A percentile compares a stretch with the other conserved stretches of the same genome.
Evolutionary conservation across 2,888 invertebrate genomes (phyloP).

Genomic region (Macaria notata): DNA sequence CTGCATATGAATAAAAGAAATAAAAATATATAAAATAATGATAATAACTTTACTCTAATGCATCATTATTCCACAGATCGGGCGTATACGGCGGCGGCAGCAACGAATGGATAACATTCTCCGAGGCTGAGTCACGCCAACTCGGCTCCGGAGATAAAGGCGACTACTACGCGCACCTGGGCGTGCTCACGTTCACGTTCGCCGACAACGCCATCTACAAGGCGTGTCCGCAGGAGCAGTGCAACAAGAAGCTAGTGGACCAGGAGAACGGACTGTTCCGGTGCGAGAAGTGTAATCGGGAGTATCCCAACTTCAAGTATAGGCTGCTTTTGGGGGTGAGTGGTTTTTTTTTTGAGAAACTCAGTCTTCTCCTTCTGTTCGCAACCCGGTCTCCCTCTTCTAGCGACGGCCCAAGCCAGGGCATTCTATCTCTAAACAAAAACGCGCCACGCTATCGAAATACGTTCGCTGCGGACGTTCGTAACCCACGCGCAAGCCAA

Average conservation of each 20-base stretch:
- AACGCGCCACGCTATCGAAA: too few species aligned
- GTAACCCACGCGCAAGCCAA: too few species aligned
- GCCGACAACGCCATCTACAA: conserved; percentile 94
- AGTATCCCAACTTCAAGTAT: conserved; percentile 93
- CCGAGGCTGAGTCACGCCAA: conserved; percentile 87
- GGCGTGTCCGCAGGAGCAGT: conserved; percentile 93
- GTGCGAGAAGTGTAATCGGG: conserved; percentile 97
- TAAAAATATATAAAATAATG: too few species aligned
- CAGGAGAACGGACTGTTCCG: conserved; percentile 93
- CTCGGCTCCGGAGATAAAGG: conserved; percentile 89
- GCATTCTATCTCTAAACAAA: too few species aligned
- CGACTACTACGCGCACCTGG: conserved; percentile 91
- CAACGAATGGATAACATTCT: conserved; percentile 88
- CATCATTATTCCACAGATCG: conserved; percentile 41
- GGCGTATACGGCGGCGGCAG: conserved; percentile 72
- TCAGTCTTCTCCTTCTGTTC: too few species aligned
- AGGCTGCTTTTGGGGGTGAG: conserved; percentile 90
- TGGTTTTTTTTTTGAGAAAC: conserved; percentile 31
- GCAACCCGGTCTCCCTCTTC: too few species aligned
- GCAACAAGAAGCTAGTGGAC: conserved; percentile 97
- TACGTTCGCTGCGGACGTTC: too few species aligned
- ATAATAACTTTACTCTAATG: too few species aligned
- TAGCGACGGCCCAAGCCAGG: too few species aligned
- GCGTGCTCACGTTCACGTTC: conserved; percentile 89
- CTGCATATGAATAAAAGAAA: too few species aligned